Base-by-base conservation (phyloP, 2,797 vertebrate species). In the Eutrigla gurnardus region DNA sequence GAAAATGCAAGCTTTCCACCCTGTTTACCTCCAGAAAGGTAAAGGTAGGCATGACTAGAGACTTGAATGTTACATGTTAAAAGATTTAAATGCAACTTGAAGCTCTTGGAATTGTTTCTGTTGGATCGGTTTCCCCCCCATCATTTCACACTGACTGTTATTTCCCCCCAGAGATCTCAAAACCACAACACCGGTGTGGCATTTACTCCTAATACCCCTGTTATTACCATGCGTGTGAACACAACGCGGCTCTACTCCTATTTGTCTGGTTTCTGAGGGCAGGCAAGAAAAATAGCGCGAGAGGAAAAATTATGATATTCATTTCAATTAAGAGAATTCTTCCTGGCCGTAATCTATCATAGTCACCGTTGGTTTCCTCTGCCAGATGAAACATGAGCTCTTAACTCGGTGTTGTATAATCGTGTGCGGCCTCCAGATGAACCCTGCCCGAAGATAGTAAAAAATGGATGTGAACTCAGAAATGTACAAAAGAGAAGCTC, bases 261-360 rank as follows among this genome's bases (percentile, higher is more conserved):
- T 86, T 89, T 80, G 82, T 87, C 81, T 89, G 77, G 71, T 79
- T 84, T 52, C 81, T 40, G 58, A 77, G 80, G 75, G 77, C 73
- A 65, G 88, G 79, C 75, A 69, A 81, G 82, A 85, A 89, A 89
- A 90, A 92, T 63, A 79, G 49, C n/a, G 5, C 6, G 15, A 54
- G 75, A 78, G 71, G 47, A 82, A 83, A 80, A 82, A 90, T 81
- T 59, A 76, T 46, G 85, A 90, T 85, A 90, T 91, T 92, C 77
- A 81, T 91, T 92, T 92, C 88, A 86, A 86, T 91, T 85, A 89
- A 62, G 75, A 75, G 69, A 14, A 76, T 71, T 84, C 82, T 35
- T 81, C 61, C 77, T 70, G 0, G 54, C 81, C 63, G 83, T 72
- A 83, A 92, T 91, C 82, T 77, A 79, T 92, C 89, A 88, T 82